phyloP scores from a whole-genome alignment of 1,140 invertebrate genomes.

The Apocrypta bakeri region DNA sequence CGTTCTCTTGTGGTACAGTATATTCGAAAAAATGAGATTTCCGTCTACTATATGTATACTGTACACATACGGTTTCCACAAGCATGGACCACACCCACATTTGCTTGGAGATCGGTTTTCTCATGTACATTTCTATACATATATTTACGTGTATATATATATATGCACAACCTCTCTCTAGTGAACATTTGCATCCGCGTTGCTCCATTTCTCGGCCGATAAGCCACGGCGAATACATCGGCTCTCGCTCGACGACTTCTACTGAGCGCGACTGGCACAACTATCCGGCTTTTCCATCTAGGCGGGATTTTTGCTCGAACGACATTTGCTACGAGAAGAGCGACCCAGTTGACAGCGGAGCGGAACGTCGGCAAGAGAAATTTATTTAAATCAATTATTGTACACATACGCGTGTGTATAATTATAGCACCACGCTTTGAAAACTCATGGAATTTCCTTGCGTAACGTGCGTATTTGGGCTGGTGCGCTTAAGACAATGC shows the following conservation, averaged over 20 bases:
- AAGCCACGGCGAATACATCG: background rate
- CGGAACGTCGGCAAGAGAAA: background rate
- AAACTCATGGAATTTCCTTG: too few relatives aligned
- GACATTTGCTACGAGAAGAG: background rate
- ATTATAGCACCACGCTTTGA: too few relatives aligned
- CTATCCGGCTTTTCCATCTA: conserved; percentile 25
- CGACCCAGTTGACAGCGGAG: background rate
- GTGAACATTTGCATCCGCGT: conserved; percentile 48
- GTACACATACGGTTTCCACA: background rate
- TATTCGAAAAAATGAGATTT: background rate
- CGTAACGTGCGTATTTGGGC: too few relatives aligned
- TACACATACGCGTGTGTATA: too few relatives aligned
- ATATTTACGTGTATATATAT: too few relatives aligned
- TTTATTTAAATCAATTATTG: too few relatives aligned
- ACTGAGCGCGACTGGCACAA: background rate
- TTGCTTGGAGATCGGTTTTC: conserved; percentile 40
- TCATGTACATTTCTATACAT: background rate
- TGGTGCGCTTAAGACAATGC: too few relatives aligned
- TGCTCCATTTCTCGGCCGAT: conserved; percentile 52
- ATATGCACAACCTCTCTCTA: background rate
- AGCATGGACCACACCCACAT: conserved; percentile 45
- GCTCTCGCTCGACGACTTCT: conserved; percentile 6
- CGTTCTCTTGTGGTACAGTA: background rate
- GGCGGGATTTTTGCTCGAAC: background rate
- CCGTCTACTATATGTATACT: background rate